Percentiles rank a stretch among this genome's conserved stretches.
Conservation (phyloP, 2,888 invertebrate genomes). For the Hipparchia semele region DNA sequence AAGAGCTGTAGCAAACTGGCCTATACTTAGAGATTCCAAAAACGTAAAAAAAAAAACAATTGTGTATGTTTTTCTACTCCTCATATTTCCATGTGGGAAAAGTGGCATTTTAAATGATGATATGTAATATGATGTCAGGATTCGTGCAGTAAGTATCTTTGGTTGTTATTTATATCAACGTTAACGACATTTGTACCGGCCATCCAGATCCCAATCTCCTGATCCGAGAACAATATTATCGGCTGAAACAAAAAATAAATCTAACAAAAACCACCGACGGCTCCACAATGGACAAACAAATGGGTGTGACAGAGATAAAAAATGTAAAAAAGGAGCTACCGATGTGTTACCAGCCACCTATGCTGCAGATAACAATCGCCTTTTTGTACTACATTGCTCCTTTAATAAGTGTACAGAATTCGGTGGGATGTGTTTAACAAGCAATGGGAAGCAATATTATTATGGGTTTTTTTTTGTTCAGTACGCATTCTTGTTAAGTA, state of each 20-base stretch:
- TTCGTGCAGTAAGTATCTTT: not conserved
- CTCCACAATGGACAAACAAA: slow-evolving; percentile 59
- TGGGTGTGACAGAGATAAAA: slow-evolving; percentile 52
- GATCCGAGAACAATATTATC: slow-evolving; percentile 70
- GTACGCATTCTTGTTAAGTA: slow-evolving; percentile 1
- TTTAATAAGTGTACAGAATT: slow-evolving; percentile 22
- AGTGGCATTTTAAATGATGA: no score
- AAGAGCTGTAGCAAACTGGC: no score
- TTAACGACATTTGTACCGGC: slow-evolving; percentile 49
- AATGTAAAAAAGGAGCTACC: slow-evolving; percentile 44
- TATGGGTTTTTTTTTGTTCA: not conserved
- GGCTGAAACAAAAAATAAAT: slow-evolving; percentile 55
- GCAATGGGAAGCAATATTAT: slow-evolving; percentile 12
- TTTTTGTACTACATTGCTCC: slow-evolving; percentile 27
- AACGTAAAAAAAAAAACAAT: no score
- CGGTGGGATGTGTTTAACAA: slow-evolving; percentile 5
- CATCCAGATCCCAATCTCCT: slow-evolving; percentile 60
- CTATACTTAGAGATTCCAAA: no score
- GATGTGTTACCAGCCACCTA: slow-evolving; percentile 44
- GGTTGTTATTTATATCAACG: not conserved
- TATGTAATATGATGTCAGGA: no score
- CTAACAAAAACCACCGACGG: slow-evolving; percentile 53
- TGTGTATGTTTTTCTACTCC: no score
- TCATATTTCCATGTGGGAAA: no score
- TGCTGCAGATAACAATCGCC: slow-evolving; percentile 40